Evolutionary conservation across 2,797 vertebrate species (phyloP).

Genomic region (Bucorvus abyssinicus): DNA sequence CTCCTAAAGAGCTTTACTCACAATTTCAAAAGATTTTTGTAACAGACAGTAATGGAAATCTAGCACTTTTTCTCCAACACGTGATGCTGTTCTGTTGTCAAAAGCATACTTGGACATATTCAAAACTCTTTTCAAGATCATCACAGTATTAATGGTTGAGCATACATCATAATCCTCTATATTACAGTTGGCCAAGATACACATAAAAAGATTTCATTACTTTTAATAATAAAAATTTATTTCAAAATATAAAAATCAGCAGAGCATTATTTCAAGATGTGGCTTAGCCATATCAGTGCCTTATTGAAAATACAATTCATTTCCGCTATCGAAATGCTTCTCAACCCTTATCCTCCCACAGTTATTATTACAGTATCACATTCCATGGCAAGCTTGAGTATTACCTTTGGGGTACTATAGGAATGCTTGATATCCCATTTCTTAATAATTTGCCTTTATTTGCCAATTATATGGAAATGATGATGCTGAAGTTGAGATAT

Average conservation of each 20-base stretch:
- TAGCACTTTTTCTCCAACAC: neutral
- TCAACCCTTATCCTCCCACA: neutral
- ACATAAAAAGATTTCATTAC: neutral
- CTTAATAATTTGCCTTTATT: neutral
- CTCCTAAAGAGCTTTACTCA: neutral
- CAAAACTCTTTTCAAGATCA: neutral
- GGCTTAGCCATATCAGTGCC: neutral
- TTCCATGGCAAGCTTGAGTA: neutral
- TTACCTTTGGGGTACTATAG: neutral
- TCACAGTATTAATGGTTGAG: neutral
- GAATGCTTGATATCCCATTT: neutral
- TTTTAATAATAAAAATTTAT: neutral
- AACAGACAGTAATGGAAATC: neutral
- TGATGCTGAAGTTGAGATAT: neutral
- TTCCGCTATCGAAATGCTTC: neutral
- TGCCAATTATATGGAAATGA: neutral
- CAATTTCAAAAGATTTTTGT: neutral
- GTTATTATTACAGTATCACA: neutral
- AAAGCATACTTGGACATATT: neutral
- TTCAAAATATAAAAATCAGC: constrained; percentile 9
- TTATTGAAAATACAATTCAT: constrained; percentile 1
- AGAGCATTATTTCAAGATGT: neutral
- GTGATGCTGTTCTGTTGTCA: neutral
- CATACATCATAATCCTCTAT: neutral
- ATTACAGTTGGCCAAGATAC: neutral